Evolutionary conservation across 2,797 vertebrate species (phyloP).

Genomic region (Anabacerthia variegaticeps): DNA sequence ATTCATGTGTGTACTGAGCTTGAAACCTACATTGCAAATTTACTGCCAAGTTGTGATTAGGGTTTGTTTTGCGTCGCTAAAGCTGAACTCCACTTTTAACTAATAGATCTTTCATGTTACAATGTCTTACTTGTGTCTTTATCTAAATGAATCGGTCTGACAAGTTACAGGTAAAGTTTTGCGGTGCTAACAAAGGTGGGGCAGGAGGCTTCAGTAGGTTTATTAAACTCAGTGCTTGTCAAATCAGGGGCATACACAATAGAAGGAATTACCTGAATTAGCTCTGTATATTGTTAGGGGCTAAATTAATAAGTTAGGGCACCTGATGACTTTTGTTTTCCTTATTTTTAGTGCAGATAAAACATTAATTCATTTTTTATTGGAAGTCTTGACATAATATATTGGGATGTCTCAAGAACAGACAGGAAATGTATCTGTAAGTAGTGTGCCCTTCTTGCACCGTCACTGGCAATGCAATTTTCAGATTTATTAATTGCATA

Average conservation of each 20-base stretch:
- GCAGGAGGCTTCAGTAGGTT: not conserved
- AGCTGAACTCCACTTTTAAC: not conserved
- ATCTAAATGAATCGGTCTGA: not conserved
- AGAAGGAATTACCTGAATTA: not conserved
- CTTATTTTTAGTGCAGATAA: not conserved
- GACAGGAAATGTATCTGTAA: not conserved
- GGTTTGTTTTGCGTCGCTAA: not conserved
- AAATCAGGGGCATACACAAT: not conserved
- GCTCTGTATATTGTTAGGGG: not conserved
- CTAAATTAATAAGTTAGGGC: not conserved
- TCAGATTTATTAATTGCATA: not conserved
- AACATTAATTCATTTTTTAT: not conserved
- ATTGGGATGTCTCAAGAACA: not conserved
- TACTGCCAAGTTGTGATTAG: not conserved
- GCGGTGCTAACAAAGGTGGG: not conserved
- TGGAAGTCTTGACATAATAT: not conserved
- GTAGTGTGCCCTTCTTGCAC: not conserved
- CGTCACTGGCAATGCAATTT: not conserved
- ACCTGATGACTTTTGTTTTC: not conserved
- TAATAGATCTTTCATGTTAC: not conserved
- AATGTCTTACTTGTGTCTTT: not conserved
- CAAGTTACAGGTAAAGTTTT: not conserved
- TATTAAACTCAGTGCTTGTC: not conserved
- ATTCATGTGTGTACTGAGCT: not conserved
- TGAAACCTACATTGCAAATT: not conserved